Conservation (phyloP, 2,113 vertebrate species). For the Onychostoma macrolepis region DNA sequence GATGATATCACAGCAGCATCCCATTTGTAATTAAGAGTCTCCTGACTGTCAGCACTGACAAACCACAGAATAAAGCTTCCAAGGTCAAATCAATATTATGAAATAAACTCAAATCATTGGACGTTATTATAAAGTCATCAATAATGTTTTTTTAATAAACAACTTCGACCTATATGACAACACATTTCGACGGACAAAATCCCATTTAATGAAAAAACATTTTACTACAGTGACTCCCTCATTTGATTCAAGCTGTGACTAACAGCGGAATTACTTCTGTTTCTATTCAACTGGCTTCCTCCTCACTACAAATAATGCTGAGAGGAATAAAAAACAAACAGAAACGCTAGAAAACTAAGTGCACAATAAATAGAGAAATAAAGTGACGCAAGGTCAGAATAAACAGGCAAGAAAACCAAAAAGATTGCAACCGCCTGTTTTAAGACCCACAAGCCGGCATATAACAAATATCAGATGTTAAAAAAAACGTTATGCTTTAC, state of each 20-base stretch:
- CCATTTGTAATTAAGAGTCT: constrained; percentile 9
- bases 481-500: not conserved
- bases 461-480: constrained; percentile 4
- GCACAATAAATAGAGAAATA: not conserved
- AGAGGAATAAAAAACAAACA: not conserved
- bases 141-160: constrained; percentile 7
- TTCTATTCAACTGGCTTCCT: not conserved
- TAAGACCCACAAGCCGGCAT: not conserved
- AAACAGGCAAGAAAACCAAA: not conserved
- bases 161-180: not conserved
- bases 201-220: not conserved
- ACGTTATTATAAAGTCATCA: not conserved
- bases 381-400: not conserved
- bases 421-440: not conserved
- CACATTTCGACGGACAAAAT: not conserved
- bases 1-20: constrained; percentile 33
- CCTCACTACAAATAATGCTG: too few relatives aligned
- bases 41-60: constrained; percentile 5
- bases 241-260: not conserved
- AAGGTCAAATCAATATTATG: constrained; percentile 29
- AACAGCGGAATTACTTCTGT: not conserved
- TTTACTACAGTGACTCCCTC: not conserved
- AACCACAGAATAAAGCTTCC: constrained; percentile 22
- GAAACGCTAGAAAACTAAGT: not conserved
- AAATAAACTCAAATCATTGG: not conserved